Evolutionary conservation across 2,888 invertebrate genomes (phyloP).

Genomic region (Gortyna flavago): DNA sequence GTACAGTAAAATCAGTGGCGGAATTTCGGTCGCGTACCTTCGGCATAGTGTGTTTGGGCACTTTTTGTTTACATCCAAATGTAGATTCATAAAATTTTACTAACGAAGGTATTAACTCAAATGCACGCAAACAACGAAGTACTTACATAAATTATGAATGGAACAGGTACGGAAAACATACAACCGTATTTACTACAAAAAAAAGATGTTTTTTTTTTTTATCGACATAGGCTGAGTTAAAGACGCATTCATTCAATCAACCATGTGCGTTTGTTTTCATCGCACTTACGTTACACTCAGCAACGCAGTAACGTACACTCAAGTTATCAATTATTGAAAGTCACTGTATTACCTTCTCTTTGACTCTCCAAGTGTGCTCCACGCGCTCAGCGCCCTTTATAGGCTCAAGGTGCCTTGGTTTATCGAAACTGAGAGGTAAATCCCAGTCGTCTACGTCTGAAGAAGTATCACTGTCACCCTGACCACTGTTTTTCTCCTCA

Average conservation of each 20-base stretch:
- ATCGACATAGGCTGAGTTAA: slow-evolving; percentile 30
- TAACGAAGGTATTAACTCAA: background rate
- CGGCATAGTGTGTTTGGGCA: no score
- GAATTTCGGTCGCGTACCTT: no score
- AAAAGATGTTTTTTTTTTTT: slow-evolving; percentile 56
- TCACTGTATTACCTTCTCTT: slow-evolving; percentile 93
- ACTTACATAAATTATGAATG: slow-evolving; percentile 3
- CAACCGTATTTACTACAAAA: slow-evolving; percentile 31
- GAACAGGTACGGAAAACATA: slow-evolving; percentile 3
- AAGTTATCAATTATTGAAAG: slow-evolving; percentile 56
- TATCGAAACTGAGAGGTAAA: slow-evolving; percentile 93
- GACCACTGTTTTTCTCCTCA: slow-evolving; percentile 85
- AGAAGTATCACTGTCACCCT: slow-evolving; percentile 83
- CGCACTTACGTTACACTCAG: slow-evolving; percentile 64
- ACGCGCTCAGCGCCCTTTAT: slow-evolving; percentile 90
- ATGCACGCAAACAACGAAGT: background rate
- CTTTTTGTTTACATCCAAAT: slow-evolving; percentile 26
- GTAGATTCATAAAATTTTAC: background rate
- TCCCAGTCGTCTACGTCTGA: slow-evolving; percentile 91
- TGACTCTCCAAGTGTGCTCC: slow-evolving; percentile 97
- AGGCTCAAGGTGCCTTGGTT: slow-evolving; percentile 90
- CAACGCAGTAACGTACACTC: slow-evolving; percentile 73
- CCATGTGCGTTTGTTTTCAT: slow-evolving; percentile 88
- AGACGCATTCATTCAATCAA: slow-evolving; percentile 61
- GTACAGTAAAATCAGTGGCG: no score